Evolutionary conservation across 2,888 invertebrate genomes (phyloP).

Genomic region (Tetheella fluctuosa): DNA sequence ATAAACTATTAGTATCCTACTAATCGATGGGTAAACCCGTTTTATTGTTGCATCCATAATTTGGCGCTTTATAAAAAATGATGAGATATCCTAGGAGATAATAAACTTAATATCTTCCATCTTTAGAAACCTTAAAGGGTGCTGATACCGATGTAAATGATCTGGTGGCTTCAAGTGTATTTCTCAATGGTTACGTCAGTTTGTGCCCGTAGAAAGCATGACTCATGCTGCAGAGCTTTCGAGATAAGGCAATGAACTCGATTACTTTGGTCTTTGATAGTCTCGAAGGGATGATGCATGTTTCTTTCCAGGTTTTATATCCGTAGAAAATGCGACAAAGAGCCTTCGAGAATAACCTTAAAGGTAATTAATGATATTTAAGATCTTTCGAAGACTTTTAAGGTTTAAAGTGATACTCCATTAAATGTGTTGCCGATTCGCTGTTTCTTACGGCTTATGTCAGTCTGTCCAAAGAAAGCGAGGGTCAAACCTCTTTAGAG

Average conservation of each 20-base stretch:
- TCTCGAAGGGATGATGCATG: not conserved
- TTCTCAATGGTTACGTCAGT: not conserved
- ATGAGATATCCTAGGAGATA: not conserved
- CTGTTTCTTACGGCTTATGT: not conserved
- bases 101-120: not conserved
- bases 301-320: too few species aligned
- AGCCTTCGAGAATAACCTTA: too few species aligned
- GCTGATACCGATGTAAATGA: not conserved
- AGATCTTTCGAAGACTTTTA: too few species aligned
- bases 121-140: not conserved
- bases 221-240: not conserved
- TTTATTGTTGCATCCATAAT: too few species aligned
- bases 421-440: not conserved
- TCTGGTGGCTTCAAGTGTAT: not conserved
- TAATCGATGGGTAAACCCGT: too few species aligned
- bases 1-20: too few species aligned
- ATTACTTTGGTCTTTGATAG: not conserved
- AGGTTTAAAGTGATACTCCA: not conserved
- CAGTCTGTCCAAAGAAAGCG: too few species aligned
- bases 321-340: too few species aligned
- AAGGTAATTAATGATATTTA: too few species aligned
- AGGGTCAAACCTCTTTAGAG: too few species aligned
- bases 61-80: too few species aligned
- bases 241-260: not conserved
- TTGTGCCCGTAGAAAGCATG: not conserved